Evolutionary conservation across 1,140 invertebrate species (phyloP).

Genomic region (Pseudomyrmex gracilis): DNA sequence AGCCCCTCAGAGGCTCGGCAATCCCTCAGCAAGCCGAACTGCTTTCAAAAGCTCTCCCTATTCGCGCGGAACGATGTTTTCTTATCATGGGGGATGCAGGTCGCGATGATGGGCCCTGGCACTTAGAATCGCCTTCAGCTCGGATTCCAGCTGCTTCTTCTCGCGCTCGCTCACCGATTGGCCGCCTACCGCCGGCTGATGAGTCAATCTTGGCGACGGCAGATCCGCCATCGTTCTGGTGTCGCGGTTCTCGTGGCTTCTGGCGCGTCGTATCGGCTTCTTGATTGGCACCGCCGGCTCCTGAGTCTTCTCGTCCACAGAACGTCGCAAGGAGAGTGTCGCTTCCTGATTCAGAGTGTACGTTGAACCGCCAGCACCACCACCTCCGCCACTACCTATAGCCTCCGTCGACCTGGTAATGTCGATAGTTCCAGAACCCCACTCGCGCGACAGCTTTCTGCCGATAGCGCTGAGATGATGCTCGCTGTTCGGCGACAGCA

Average conservation of each 20-base stretch:
- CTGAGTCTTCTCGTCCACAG: conserved; percentile 70
- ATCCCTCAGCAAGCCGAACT: conserved; percentile 74
- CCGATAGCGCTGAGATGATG: conserved; percentile 80
- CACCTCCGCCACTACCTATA: conserved; percentile 66
- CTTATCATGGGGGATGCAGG: conserved; percentile 84
- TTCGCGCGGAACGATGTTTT: conserved; percentile 5
- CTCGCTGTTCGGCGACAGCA: conserved; percentile 83
- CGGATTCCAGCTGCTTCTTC: conserved; percentile 84
- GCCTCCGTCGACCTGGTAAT: conserved; percentile 81
- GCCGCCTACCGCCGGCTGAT: conserved; percentile 81
- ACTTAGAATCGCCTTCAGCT: conserved; percentile 83
- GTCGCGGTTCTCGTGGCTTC: conserved; percentile 83
- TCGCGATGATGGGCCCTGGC: conserved; percentile 84
- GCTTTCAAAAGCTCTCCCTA: conserved; percentile 70
- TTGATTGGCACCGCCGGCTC: conserved; percentile 74
- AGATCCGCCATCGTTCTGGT: conserved; percentile 75
- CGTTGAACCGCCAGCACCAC: conserved; percentile 63
- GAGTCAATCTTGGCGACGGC: conserved; percentile 79
- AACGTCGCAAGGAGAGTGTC: conserved; percentile 69
- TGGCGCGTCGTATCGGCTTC: conserved; percentile 81
- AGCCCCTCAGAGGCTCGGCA: conserved; percentile 85
- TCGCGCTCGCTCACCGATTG: conserved; percentile 82
- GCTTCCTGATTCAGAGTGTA: conserved; percentile 76
- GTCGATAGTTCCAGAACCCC: conserved; percentile 82
- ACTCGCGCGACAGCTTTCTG: conserved; percentile 82